Evolutionary conservation across 2,797 vertebrate species (phyloP).

Genomic region (Melanotaenia nigrans): DNA sequence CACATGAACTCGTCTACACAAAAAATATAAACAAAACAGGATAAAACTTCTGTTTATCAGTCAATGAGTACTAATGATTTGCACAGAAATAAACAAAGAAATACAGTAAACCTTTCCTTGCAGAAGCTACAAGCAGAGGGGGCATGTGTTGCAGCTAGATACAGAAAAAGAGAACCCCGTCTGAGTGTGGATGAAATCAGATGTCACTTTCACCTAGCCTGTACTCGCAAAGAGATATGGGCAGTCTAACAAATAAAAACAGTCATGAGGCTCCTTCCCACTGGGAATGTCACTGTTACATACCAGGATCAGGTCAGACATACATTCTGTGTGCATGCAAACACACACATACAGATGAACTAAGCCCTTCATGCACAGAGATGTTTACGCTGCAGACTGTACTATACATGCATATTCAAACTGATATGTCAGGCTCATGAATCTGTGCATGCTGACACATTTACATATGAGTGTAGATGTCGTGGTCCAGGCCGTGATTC

Average conservation of each 20-base stretch:
- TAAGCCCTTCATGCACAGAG: conserved; percentile 29
- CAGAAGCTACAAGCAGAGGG: conserved; percentile 5
- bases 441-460: conserved; percentile 70
- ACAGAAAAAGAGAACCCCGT: conserved; percentile 28
- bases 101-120: conserved; percentile 9
- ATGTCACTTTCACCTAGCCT: conserved; percentile 54
- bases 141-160: conserved; percentile 3
- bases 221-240: conserved; percentile 54
- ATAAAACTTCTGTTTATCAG: background rate
- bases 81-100: conserved; percentile 4
- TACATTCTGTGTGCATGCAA: conserved; percentile 30
- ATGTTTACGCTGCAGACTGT: conserved; percentile 66
- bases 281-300: conserved; percentile 79
- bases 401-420: conserved; percentile 73
- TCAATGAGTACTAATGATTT: background rate
- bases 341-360: conserved; percentile 38
- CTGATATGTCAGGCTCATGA: conserved; percentile 64
- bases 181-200: conserved; percentile 53
- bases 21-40: background rate
- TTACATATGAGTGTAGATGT: conserved; percentile 71
- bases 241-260: conserved; percentile 62
- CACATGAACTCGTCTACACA: background rate
- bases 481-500: conserved; percentile 59
- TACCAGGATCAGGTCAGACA: conserved; percentile 60
- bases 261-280: conserved; percentile 79